Conservation (phyloP, 2,797 vertebrate genomes). For the Sebastes minor region DNA sequence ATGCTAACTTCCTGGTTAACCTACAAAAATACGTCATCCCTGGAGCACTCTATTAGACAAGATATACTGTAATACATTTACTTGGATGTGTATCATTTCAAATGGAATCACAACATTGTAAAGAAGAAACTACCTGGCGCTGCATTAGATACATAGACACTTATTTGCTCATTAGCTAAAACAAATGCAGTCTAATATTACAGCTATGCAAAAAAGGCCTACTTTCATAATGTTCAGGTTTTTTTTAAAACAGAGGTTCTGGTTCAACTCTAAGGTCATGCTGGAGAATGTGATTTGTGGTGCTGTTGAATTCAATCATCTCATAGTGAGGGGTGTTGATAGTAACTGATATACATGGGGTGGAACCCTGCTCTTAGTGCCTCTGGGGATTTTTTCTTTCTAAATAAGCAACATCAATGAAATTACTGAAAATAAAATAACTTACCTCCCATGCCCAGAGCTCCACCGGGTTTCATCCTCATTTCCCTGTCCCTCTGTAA, state of each 20-base stretch:
- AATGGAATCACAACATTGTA: not conserved
- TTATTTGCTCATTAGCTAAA: not conserved
- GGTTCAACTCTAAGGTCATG: not conserved
- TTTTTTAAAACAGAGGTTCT: not conserved
- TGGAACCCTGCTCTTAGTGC: no score
- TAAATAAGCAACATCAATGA: not conserved
- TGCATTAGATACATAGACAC: not conserved
- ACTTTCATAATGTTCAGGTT: not conserved
- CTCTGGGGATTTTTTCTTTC: not conserved
- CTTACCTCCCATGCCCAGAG: conserved; percentile 94
- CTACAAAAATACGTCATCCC: no score
- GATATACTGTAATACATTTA: not conserved
- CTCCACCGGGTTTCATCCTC: conserved; percentile 89
- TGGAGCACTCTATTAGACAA: no score
- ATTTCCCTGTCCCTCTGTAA: conserved; percentile 94
- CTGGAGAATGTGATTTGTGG: not conserved
- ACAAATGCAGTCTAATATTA: not conserved
- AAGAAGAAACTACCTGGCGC: not conserved
- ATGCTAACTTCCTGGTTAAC: no score
- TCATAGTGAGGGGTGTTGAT: not conserved
- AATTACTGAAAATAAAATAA: not conserved
- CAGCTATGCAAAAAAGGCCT: not conserved
- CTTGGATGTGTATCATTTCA: not conserved
- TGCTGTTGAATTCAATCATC: not conserved
- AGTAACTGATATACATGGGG: not conserved